Conservation (phyloP, 2,797 vertebrate species). For the Lepilemur ruficaudatus region DNA sequence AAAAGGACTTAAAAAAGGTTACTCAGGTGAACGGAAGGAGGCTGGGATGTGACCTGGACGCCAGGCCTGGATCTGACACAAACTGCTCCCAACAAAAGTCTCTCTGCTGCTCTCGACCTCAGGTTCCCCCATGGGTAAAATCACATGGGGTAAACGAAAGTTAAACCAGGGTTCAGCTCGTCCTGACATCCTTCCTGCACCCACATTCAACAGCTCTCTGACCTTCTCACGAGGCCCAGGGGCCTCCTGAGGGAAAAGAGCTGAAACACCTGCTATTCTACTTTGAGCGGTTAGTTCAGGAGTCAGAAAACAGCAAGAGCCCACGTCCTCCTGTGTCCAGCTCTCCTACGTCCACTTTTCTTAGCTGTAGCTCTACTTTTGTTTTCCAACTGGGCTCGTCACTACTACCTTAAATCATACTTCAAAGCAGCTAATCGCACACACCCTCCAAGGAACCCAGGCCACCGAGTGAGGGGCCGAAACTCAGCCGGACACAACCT, state of each 20-base stretch:
- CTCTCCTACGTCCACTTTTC: neutral
- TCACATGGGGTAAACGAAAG: neutral
- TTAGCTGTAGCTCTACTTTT: neutral
- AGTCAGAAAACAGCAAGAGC: neutral
- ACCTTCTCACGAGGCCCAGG: neutral
- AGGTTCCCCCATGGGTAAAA: neutral
- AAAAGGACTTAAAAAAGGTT: neutral
- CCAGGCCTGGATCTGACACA: neutral
- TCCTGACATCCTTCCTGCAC: neutral
- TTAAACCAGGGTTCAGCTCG: neutral
- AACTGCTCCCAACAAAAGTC: neutral
- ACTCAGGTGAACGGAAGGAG: neutral
- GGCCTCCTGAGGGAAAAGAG: neutral
- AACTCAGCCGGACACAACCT: neutral
- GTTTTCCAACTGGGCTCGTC: neutral
- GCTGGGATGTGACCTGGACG: rapidly evolving
- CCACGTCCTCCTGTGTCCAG: neutral
- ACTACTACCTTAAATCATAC: neutral
- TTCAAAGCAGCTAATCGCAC: neutral
- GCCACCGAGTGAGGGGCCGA: neutral
- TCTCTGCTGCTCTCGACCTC: neutral
- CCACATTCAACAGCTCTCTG: neutral
- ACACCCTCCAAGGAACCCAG: neutral
- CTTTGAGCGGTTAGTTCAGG: neutral
- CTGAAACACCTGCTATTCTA: neutral